Evolutionary conservation across 2,113 vertebrate species (phyloP), one percentile per base, ranked within the genome.

Genomic region (Nycticryphes semicollaris): DNA sequence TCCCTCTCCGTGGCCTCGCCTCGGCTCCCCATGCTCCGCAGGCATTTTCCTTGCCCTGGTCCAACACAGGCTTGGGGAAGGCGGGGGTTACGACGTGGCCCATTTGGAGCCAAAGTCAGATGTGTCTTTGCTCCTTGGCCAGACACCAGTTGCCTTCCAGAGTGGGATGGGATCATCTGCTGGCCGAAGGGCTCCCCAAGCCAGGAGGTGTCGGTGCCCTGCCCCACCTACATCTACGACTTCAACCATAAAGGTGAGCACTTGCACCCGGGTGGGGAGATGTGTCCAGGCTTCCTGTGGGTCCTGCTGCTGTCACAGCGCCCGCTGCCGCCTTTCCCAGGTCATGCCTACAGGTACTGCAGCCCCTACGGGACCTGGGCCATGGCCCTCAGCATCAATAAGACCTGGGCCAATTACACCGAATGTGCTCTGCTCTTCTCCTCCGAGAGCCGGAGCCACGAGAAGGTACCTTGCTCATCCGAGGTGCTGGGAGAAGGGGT

Each of bases 91-190:
- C 0, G 2, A 24, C 4, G 9, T 10, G 22, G 15, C 12, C 30
- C 37, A 3, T 14, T n/a, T 8, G 62, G 72, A 57, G 72, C n/a
- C 3, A 6, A 53, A 59, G 33, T 35, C 30, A 74, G 43, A 47
- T 1, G 4, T 59, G 62, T 47, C 48, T 93, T 43, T 90, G 80
- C 75, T 86, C 62, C 33, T 56, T 93, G 90, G 62, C 41, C 96
- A 99, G 99, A 98, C 14, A 85, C 95, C 35, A 96, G 97, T 76
- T 99, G 99, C 79, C 67, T 93, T 73, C 98, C 99, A 0, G 98
- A 99, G 94, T 99, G 99, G 99, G 99, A 99, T 0, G 99, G 99
- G 45, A 98, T 99, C 72, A 99, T 98, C 97, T 99, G 99, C 81
- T 99, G 99, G 99, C 99, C 99, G 0, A 88, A 82, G 91, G 98